phyloP scores from a whole-genome alignment of 2,797 vertebrate species.

The Takifugu rubripes region DNA sequence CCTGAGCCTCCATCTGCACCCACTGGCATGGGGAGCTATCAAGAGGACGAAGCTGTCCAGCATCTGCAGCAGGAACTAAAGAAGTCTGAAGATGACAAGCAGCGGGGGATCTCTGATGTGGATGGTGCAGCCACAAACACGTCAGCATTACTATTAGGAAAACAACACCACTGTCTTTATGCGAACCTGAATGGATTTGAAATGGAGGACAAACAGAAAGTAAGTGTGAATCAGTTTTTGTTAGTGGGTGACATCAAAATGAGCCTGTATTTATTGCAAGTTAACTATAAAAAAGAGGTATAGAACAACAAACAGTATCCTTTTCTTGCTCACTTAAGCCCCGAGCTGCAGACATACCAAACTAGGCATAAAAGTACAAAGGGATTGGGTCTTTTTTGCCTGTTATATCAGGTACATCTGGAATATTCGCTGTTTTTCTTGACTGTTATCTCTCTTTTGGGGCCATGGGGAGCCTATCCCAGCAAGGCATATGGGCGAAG shows the following conservation, averaged over 20 bases:
- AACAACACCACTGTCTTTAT: conserved; percentile 77
- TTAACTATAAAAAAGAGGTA: too few species aligned
- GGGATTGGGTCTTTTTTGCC: too few species aligned
- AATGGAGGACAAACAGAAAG: conserved; percentile 68
- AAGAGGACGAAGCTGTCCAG: conserved; percentile 46
- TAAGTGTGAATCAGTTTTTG: conserved; percentile 47
- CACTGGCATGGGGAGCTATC: conserved; percentile 54
- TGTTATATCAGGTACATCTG: too few species aligned
- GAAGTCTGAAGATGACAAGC: conserved; percentile 34
- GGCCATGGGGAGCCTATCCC: too few species aligned
- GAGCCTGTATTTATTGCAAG: too few species aligned
- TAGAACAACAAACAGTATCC: too few species aligned
- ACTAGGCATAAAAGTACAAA: too few species aligned
- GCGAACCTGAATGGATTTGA: conserved; percentile 74
- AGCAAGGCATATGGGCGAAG: too few species aligned
- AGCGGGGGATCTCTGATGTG: conserved; percentile 32
- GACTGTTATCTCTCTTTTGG: too few species aligned
- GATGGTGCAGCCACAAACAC: conserved; percentile 34
- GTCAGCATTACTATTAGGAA: conserved; percentile 62
- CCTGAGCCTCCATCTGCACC: conserved; percentile 42
- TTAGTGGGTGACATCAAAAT: background rate
- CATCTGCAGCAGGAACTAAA: conserved; percentile 46
- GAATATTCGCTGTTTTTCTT: too few species aligned
- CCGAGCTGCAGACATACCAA: too few species aligned
- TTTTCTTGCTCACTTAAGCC: too few species aligned